These are phyloP conservation scores for Sorex fumeus DNA, from an alignment of 2,113 vertebrate genomes.

Conservation along the genomic window DNA sequence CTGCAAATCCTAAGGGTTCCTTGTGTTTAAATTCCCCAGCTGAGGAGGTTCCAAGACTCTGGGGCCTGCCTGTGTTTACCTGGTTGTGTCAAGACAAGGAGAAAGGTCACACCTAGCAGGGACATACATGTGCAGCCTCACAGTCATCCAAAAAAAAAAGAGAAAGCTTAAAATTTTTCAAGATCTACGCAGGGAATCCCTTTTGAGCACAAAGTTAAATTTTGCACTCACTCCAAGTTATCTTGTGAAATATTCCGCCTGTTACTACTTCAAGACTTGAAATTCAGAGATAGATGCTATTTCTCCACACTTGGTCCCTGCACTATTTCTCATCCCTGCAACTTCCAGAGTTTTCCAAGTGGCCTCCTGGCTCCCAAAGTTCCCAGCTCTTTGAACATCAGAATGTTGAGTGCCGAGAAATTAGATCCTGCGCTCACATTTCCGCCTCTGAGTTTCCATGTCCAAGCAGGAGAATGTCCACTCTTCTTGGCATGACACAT, in stretches of 20 bases:
- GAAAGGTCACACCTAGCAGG: conserved; percentile 23
- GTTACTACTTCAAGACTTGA: background rate
- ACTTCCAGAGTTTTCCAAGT: background rate
- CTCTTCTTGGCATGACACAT: background rate
- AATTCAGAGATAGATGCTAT: background rate
- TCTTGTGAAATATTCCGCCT: background rate
- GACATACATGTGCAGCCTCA: background rate
- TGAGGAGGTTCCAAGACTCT: conserved; percentile 31
- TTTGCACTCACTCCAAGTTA: background rate
- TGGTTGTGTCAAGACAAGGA: background rate
- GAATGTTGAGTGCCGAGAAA: background rate
- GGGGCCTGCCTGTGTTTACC: background rate
- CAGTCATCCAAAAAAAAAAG: background rate
- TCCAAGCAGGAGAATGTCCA: too few species aligned
- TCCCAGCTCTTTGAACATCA: background rate
- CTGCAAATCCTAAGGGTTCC: conserved; percentile 40
- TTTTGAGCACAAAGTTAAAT: background rate
- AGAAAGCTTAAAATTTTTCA: background rate
- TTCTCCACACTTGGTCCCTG: background rate
- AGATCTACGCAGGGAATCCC: background rate
- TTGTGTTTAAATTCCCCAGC: conserved; percentile 63
- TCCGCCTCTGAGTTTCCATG: background rate
- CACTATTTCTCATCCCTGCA: background rate
- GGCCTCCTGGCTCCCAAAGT: background rate
- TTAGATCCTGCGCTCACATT: background rate